Evolutionary conservation across 2,797 vertebrate species (phyloP).

Genomic region (Spinibarbus caldwelli): DNA sequence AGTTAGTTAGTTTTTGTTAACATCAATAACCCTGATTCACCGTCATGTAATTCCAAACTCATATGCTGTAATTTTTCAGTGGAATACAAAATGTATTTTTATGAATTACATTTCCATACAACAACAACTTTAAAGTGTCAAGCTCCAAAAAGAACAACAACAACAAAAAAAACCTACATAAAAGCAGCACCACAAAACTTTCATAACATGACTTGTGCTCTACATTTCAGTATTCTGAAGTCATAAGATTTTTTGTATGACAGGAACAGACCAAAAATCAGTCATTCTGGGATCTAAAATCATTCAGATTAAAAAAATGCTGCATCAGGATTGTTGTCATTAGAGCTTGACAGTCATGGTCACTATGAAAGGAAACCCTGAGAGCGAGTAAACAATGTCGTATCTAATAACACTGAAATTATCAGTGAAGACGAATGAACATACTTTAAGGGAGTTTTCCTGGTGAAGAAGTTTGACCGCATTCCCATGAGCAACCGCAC

Average conservation of each 20-base stretch:
- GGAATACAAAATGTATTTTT: background rate
- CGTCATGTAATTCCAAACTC: background rate
- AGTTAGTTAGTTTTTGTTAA: background rate
- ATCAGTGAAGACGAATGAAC: background rate
- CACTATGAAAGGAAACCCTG: background rate
- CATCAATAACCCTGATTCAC: background rate
- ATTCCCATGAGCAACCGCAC: constrained; percentile 67
- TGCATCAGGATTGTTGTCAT: background rate
- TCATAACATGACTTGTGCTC: background rate
- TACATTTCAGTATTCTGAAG: background rate
- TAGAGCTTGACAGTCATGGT: background rate
- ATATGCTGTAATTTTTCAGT: background rate
- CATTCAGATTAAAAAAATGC: background rate
- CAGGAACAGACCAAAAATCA: background rate
- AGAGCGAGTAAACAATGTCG: background rate
- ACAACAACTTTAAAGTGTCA: background rate
- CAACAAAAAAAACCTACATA: background rate
- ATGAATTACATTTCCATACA: background rate
- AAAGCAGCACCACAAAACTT: background rate
- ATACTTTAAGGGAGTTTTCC: constrained; percentile 63
- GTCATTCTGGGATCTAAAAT: background rate
- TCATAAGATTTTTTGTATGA: background rate
- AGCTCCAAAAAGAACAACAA: background rate
- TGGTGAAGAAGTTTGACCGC: constrained; percentile 68
- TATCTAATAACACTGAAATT: constrained; percentile 9